Evolutionary conservation across 2,888 invertebrate species (phyloP).

Genomic region (Maniola hyperantus): DNA sequence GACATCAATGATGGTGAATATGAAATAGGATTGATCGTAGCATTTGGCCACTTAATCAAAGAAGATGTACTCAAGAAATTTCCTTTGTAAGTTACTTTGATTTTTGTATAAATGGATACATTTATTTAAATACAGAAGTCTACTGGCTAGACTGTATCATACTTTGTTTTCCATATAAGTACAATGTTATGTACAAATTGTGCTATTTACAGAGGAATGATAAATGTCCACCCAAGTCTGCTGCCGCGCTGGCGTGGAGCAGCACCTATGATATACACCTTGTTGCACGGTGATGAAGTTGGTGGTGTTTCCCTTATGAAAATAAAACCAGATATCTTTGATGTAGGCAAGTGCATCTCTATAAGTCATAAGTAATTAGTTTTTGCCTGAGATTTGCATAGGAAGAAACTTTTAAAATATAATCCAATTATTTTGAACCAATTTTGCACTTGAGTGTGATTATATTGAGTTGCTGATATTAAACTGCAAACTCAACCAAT

Average conservation of each 20-base stretch:
- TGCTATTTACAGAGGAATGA: slow-evolving; percentile 87
- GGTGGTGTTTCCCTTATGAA: slow-evolving; percentile 95
- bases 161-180: too few relatives aligned
- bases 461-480: too few relatives aligned
- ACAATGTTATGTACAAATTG: background rate
- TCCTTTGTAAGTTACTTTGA: slow-evolving; percentile 86
- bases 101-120: background rate
- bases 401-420: too few relatives aligned
- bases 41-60: slow-evolving; percentile 96
- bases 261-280: slow-evolving; percentile 93
- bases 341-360: slow-evolving; percentile 83
- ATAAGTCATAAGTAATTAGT: background rate
- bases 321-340: slow-evolving; percentile 91
- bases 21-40: slow-evolving; percentile 95
- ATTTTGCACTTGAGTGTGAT: too few relatives aligned
- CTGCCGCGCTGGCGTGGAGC: slow-evolving; percentile 97
- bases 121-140: too few relatives aligned
- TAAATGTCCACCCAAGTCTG: slow-evolving; percentile 96
- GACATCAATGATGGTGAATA: slow-evolving; percentile 76
- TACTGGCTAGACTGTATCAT: too few relatives aligned
- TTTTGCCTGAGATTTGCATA: too few relatives aligned
- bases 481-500: too few relatives aligned
- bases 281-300: slow-evolving; percentile 90
- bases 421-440: too few relatives aligned
- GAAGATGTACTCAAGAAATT: slow-evolving; percentile 88